These are phyloP conservation scores for Acanthiza pusilla DNA, from an alignment of 2,797 vertebrate species.

Conservation along the genomic window DNA sequence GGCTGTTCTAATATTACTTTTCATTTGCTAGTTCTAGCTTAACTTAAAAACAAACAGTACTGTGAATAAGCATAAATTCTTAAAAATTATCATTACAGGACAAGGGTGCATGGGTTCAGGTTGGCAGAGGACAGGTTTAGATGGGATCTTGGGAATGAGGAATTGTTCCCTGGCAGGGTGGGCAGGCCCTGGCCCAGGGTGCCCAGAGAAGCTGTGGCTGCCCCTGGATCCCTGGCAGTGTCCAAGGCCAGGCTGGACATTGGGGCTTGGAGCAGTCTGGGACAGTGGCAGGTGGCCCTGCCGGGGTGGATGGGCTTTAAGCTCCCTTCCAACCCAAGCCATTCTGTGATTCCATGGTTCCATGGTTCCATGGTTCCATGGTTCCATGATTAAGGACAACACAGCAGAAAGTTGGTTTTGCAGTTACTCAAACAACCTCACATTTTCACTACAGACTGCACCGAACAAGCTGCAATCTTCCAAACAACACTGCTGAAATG, in stretches of 20 bases:
- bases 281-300: neutral
- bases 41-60: neutral
- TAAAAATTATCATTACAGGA: neutral
- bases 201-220: neutral
- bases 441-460: neutral
- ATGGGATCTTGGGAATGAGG: neutral
- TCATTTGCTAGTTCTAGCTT: neutral
- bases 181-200: neutral
- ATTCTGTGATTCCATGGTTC: neutral
- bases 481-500: neutral
- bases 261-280: neutral
- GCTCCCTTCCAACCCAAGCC: neutral
- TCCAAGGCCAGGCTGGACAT: neutral
- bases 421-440: neutral
- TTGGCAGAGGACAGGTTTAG: fast-evolving
- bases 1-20: neutral
- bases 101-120: fast-evolving
- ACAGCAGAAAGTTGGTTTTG: neutral
- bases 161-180: neutral
- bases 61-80: neutral
- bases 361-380: no score
- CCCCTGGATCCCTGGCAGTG: neutral
- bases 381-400: neutral
- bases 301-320: neutral
- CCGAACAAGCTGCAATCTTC: neutral